Evolutionary conservation across 2,888 invertebrate species (phyloP), one percentile per base, ranked within the genome.

Genomic region (Zelleria hepariella): DNA sequence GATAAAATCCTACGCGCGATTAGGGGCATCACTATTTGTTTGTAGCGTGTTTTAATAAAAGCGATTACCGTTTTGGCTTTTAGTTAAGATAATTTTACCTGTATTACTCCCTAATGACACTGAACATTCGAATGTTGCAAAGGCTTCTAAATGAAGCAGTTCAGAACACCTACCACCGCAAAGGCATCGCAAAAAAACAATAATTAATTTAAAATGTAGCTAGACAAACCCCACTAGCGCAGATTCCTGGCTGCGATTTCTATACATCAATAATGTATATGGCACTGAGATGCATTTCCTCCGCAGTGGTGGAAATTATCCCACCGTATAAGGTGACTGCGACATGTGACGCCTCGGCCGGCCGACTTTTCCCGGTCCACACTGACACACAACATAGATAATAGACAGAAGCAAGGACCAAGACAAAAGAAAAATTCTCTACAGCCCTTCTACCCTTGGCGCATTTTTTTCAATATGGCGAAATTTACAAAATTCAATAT

Each of bases 301-400:
- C 57, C 27, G 20, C 67, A 72, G 65, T 70, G 74, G 79, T 78
- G 77, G 77, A 81, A 82, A 76, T 73, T 66, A 67, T 68, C 69
- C 62, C 65, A 61, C 78, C 82, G 62, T 82, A 65, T 81, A 82
- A 67, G 81, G 82, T 71, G 71, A 66, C 69, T 68, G n/a, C 74
- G 25, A 55, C 57, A 51, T 26, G 23, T 24, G n/a, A 42, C 71
- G 71, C 71, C 70, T 73, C 72, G 70, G 72, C 72, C 70, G 77
- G 78, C 83, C 82, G 71, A 83, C 81, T 85, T 84, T 83, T 48
- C 47, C 47, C 48, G 23, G 10, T 21, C 66, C 63, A 62, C 61
- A 66, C n/a, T n/a, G n/a, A n/a, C n/a, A n/a, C n/a, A n/a, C n/a
- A n/a, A n/a, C n/a, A n/a, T n/a, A n/a, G n/a, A n/a, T n/a, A n/a